Conservation (phyloP, 2,888 invertebrate genomes). For the Cataglyphis albicans region DNA sequence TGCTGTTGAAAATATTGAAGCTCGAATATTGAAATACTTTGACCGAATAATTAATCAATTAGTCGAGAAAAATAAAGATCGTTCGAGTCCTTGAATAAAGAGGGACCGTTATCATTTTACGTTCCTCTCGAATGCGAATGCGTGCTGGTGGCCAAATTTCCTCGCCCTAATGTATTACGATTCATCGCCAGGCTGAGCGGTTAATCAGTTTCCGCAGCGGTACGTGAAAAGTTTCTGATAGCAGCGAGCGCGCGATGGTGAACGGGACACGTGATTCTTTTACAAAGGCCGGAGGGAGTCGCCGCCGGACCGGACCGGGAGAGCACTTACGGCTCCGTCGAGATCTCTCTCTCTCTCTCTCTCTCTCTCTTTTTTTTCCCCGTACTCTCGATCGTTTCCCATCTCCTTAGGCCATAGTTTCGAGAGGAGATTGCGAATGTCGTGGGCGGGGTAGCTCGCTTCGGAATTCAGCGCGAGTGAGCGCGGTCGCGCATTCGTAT, state of each 20-base stretch:
- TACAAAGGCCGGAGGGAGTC: constrained; percentile 30
- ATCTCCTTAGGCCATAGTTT: constrained; percentile 35
- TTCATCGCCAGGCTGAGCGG: constrained; percentile 49
- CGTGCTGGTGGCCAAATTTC: constrained; percentile 22
- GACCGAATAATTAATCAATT: neutral
- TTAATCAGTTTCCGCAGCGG: constrained; percentile 52
- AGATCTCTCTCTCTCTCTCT: neutral
- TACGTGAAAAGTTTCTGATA: constrained; percentile 55
- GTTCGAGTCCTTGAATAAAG: neutral
- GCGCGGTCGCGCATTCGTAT: constrained; percentile 10
- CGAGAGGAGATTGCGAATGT: neutral
- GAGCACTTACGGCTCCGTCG: constrained; percentile 26
- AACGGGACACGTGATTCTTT: constrained; percentile 51
- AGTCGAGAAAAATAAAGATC: neutral
- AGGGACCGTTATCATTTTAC: neutral
- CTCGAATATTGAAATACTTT: neutral
- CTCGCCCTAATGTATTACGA: constrained; percentile 47
- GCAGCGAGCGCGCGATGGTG: constrained; percentile 34
- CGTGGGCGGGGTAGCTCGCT: neutral
- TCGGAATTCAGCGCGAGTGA: constrained; percentile 45
- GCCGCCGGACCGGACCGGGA: neutral
- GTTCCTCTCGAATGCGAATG: neutral
- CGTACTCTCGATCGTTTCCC: constrained; percentile 15
- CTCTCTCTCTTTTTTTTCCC: neutral
- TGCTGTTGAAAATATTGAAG: neutral